Evolutionary conservation across 2,113 vertebrate genomes (phyloP), one percentile per base, ranked within the genome.

Genomic region (Paraplagusia blochii): DNA sequence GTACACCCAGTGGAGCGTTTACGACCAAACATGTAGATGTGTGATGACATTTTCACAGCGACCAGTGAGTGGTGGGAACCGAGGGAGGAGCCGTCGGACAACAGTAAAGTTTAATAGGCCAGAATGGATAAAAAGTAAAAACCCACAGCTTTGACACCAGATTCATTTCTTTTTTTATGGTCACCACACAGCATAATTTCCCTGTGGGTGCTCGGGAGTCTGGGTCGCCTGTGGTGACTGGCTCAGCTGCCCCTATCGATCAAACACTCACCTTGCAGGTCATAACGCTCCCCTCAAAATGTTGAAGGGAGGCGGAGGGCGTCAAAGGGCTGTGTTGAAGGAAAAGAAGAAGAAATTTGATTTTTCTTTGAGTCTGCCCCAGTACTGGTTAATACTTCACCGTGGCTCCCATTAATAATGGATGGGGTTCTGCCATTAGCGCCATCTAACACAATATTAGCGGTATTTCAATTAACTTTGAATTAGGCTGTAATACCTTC

Each of bases 401-500:
- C 29, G 35, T 11, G 15, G 43, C 10, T 40, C 12, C n/a, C 12
- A 19, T 47, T 38, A 73, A 69, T 76, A 69, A 81, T 72, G 53
- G 39, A 69, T 69, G 19, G 35, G 40, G 36, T 57, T 75, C 40
- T 50, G 40, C 53, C 64, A 60, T 77, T 61, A 66, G 63, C 67
- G 72, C 66, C 63, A 77, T 62, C 75, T 77, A 79, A 76, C 69
- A 69, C 65, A 74, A 76, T 80, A 75, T 84, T 81, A 74, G 64
- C 62, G 50, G 65, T 69, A 69, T 72, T 80, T 72, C 81, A 81
- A 75, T 86, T 75, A 77, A 80, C 49, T 72, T 80, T 84, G 83
- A 82, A 85, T 86, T 79, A 76, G 79, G 62, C 65, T 69, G 74
- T 72, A 80, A 82, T 83, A 72, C 82, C 71, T 69, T 69, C 59